These are phyloP conservation scores for Charina bottae DNA, from an alignment of 2,113 vertebrate genomes.

Conservation along the genomic window DNA sequence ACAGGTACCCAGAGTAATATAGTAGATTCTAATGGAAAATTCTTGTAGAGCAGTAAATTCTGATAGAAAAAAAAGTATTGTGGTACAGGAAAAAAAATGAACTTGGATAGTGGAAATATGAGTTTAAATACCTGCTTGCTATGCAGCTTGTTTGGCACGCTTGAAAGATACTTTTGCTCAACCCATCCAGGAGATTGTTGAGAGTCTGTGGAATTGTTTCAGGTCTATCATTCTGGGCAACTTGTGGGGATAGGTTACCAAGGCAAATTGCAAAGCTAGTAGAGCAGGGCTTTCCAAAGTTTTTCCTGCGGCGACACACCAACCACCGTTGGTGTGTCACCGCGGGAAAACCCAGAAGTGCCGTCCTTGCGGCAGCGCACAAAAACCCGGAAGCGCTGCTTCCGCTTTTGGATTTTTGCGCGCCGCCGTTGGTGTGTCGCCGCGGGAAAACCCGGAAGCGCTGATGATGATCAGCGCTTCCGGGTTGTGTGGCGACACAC, in stretches of 20 bases:
- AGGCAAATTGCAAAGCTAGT: not conserved
- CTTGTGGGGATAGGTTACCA: not conserved
- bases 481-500: too few species aligned
- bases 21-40: not conserved
- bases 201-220: not conserved
- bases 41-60: not conserved
- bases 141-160: not conserved
- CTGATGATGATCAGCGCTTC: too few species aligned
- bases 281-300: too few species aligned
- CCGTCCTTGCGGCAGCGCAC: too few species aligned
- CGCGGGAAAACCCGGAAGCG: too few species aligned
- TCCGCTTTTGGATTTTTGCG: too few species aligned
- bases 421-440: too few species aligned
- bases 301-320: too few species aligned
- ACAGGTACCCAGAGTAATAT: not conserved
- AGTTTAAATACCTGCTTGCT: not conserved
- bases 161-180: not conserved
- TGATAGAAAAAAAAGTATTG: not conserved
- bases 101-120: not conserved
- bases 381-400: too few species aligned
- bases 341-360: too few species aligned
- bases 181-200: not conserved
- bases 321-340: too few species aligned
- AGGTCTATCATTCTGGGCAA: not conserved
- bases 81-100: not conserved